Evolutionary conservation across 1,140 invertebrate genomes (phyloP).

Genomic region (Hycleus cichorii): DNA sequence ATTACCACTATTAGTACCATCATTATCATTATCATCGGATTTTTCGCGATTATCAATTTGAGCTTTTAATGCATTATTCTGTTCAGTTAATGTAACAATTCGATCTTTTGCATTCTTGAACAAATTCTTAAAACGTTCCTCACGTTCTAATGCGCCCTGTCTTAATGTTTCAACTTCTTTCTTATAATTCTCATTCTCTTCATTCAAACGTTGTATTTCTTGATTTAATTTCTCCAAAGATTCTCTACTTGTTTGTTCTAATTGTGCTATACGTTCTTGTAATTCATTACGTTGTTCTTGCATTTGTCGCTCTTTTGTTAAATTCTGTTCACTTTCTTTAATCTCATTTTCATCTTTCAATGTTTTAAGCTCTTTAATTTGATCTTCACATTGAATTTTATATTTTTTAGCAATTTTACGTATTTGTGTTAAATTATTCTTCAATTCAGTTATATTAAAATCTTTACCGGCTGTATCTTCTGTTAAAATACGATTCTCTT

Average conservation of each 20-base stretch:
- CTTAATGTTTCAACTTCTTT: conserved; percentile 65
- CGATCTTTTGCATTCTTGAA: conserved; percentile 64
- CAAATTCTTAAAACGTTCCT: conserved; percentile 65
- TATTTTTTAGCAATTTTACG: conserved; percentile 89
- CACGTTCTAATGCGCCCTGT: conserved; percentile 54
- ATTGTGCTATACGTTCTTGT: conserved; percentile 38
- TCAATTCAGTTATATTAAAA: conserved; percentile 60
- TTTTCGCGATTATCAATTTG: conserved; percentile 50
- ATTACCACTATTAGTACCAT: conserved; percentile 38
- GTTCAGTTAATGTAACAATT: conserved; percentile 60
- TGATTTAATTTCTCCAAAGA: conserved; percentile 56
- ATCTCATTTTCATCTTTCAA: conserved; percentile 43
- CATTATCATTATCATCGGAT: neutral
- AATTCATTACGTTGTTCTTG: conserved; percentile 48
- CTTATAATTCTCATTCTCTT: conserved; percentile 57
- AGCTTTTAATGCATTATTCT: conserved; percentile 49
- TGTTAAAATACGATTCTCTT: conserved; percentile 54
- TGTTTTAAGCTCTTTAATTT: conserved; percentile 55
- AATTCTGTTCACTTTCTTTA: conserved; percentile 24
- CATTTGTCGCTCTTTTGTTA: conserved; percentile 38
- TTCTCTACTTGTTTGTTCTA: conserved; percentile 44
- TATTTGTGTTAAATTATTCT: conserved; percentile 73
- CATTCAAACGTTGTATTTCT: conserved; percentile 49
- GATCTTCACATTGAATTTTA: conserved; percentile 76
- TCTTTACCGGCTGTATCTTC: conserved; percentile 66